phyloP scores from a whole-genome alignment of 2,888 invertebrate species.

The Thumatha senex region DNA sequence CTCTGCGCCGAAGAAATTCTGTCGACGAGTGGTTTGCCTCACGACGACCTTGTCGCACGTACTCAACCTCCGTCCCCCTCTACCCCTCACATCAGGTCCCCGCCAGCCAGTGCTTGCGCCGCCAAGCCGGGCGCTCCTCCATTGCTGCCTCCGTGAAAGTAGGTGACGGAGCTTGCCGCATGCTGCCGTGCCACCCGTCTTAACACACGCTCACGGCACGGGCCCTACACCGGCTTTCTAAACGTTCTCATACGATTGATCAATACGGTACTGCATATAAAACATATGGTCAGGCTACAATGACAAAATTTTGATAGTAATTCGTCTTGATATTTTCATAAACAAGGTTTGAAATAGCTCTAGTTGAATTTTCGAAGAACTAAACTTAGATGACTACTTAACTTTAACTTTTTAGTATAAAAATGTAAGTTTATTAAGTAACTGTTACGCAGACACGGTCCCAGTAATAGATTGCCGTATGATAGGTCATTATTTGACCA shows the following conservation, averaged over 20 bases:
- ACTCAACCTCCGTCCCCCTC: constrained; percentile 47
- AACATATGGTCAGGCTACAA: constrained; percentile 27
- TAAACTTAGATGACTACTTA: no score
- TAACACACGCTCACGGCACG: constrained; percentile 46
- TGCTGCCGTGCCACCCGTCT: constrained; percentile 52
- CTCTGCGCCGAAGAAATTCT: constrained; percentile 76
- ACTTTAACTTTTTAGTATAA: no score
- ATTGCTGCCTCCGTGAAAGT: constrained; percentile 72
- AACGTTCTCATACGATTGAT: constrained; percentile 48
- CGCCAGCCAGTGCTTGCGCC: constrained; percentile 35
- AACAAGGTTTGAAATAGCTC: no score
- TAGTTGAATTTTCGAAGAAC: no score
- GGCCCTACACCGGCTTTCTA: constrained; percentile 74
- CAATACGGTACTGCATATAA: constrained; percentile 35
- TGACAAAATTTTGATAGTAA: no score
- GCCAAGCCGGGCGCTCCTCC: constrained; percentile 42
- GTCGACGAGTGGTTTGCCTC: constrained; percentile 81
- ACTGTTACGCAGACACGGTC: no score
- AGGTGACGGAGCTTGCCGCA: constrained; percentile 60
- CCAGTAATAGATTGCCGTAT: no score
- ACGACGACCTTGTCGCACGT: constrained; percentile 75
- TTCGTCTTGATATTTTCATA: no score
- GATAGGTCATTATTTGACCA: no score
- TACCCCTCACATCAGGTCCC: constrained; percentile 33
- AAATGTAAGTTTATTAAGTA: no score